phyloP scores from a whole-genome alignment of 2,888 invertebrate genomes.

The Galerucella nymphaeae region DNA sequence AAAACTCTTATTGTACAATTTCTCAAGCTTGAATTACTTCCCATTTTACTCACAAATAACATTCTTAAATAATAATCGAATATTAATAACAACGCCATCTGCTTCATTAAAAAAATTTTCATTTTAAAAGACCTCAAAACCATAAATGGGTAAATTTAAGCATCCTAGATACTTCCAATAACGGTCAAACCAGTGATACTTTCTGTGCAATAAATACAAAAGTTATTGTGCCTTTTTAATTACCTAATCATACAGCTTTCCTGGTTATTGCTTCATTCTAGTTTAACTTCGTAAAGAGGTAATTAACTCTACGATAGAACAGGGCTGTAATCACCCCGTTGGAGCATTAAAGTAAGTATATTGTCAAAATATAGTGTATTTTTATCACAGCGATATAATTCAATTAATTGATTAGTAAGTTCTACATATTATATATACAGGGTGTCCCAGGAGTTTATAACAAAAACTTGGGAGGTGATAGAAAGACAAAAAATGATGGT shows the following conservation, averaged over 20 bases:
- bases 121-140: neutral
- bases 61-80: neutral
- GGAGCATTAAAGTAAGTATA: neutral
- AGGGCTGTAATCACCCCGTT: constrained; percentile 1
- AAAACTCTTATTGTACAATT: too few relatives aligned
- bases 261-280: constrained; percentile 24
- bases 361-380: too few relatives aligned
- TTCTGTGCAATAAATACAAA: constrained; percentile 12
- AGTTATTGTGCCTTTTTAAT: constrained; percentile 9
- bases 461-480: too few relatives aligned
- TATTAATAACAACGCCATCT: neutral
- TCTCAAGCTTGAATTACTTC: neutral
- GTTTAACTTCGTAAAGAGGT: constrained; percentile 23
- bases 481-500: too few relatives aligned
- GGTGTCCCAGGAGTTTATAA: too few relatives aligned
- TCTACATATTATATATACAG: too few relatives aligned
- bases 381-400: too few relatives aligned
- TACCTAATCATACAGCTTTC: constrained; percentile 22
- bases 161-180: constrained; percentile 1
- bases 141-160: neutral
- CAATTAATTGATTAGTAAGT: too few relatives aligned
- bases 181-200: constrained; percentile 11
- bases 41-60: neutral
- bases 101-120: neutral
- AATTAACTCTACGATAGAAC: constrained; percentile 19